Evolutionary conservation across 2,888 invertebrate species (phyloP), one percentile per base, ranked within the genome.

Genomic region (Morpho deidamia): DNA sequence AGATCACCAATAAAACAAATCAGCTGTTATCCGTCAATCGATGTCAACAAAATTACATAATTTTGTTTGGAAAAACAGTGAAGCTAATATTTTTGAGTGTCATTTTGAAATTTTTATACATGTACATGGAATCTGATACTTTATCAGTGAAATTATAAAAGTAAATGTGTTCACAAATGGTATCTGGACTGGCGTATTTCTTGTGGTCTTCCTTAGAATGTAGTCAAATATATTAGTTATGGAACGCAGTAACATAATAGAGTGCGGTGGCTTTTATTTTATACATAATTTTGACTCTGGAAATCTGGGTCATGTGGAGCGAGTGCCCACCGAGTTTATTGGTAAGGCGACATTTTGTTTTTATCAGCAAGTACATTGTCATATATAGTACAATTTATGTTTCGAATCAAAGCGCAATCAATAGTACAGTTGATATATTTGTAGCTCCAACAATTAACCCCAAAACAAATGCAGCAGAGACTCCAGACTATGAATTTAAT

Each of bases 201-300:
- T 76, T 67, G 72, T 73, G 70, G 65, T 71, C 76, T 78, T 78
- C 72, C 73, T 74, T 81, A 88, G 83, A 78, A 89, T 87, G 88
- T 87, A 85, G 87, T 78, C 72, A 74, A 73, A 70, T 67, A 71
- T 75, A 64, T 66, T 72, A 81, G 78, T 74, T 68, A 89, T 89
- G 89, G 89, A 85, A 81, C 79, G 78, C 68, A 85, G 77, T 75
- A 85, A 76, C 76, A 76, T 83, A 70, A 85, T 93, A 66, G 91
- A 91, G 71, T 92, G 94, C 76, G 94, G 93, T 68, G 94, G 94
- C 68, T 95, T 96, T 83, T 91, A 92, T 68, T 97, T 97, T 86
- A 93, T 94, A 67, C 95, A 96, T 68, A 94, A 95, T 79, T 97
- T 97, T 90, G 97, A 97, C 83, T 97, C 97, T 42, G 97, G 96